Evolutionary conservation across 2,113 vertebrate genomes (phyloP), one percentile per base, ranked within the genome.

Genomic region (Thymallus thymallus): DNA sequence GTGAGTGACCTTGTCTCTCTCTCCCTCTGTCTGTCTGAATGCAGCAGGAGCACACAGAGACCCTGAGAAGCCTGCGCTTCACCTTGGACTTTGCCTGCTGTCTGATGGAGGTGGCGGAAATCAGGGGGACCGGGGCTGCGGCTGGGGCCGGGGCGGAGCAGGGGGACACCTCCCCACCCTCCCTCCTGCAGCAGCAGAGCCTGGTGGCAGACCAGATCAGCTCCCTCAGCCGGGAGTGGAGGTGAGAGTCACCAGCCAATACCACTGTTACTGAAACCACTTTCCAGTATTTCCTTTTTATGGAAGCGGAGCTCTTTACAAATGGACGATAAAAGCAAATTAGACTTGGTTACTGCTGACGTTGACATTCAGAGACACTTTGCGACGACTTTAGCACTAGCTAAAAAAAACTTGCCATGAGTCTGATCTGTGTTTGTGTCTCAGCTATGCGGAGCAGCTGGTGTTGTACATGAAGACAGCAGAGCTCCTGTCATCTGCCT

Each of bases 1-100:
- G 35, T 41, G 35, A 41, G 2, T 41, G 35, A 41, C 35, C 35
- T 41, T 41, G 35, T 41, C 35, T 41, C 35, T 22, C 51, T 61
- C 16, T 46, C n/a, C n/a, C 23, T 46, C 35, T 30, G 26, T 65
- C 20, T 32, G 13, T 76, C 20, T 48, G 80, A 86, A 77, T 10
- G 56, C 92, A 99, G 98, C 95, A 98, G 86, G 98, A 99, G 79
- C 98, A 99, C 83, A 98, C 96, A 0, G 96, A 98, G 85, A 96
- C 89, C n/a, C 90, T 99, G 75, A 92, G 92, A 71, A 91, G 91
- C 77, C 92, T 99, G 35, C 95, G 96, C 4, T 97, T 98, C 93
- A 98, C 92, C 0, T 90, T 99, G 79, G 90, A 94, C 68, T 99
- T 99, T 0, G 92, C 94, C 48, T 91, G 93, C 82, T 96, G 94